Percentiles rank a stretch among this genome's conserved stretches.
These are phyloP conservation scores for Chorisops tibialis DNA, from an alignment of 2,888 invertebrate genomes.

Conservation along the genomic window DNA sequence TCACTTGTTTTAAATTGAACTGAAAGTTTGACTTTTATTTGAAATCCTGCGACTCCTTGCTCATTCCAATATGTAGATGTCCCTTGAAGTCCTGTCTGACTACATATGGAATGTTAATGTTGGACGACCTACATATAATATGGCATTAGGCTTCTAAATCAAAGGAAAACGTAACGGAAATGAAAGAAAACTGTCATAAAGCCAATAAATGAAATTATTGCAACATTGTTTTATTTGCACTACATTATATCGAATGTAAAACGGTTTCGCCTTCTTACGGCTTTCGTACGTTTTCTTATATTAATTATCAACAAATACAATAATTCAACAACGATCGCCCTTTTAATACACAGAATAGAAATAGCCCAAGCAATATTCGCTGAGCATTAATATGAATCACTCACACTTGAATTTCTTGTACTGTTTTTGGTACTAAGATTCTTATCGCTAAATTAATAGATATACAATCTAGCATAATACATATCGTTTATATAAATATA, in stretches of 20 bases:
- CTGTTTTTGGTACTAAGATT: no score
- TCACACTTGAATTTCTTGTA: no score
- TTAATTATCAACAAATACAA: conserved; percentile 13
- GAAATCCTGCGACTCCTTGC: no score
- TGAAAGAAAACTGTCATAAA: neutral
- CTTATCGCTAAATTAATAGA: no score
- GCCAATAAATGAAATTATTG: neutral
- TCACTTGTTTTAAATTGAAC: no score
- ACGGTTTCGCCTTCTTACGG: neutral
- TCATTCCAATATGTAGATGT: no score
- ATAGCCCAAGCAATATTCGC: conserved; percentile 6
- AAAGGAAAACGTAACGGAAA: neutral
- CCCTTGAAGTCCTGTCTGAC: no score
- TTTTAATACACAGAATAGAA: conserved; percentile 11
- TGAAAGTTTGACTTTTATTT: no score
- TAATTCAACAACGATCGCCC: neutral
- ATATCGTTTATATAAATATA: conserved; percentile 15
- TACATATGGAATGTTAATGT: no score
- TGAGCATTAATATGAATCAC: conserved; percentile 14
- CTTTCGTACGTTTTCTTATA: neutral
- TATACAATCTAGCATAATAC: neutral
- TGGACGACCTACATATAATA: no score
- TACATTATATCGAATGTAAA: neutral
- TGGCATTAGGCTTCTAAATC: no score
- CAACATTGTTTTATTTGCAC: conserved; percentile 1